These are phyloP conservation scores for Halictus rubicundus DNA, from an alignment of 1,140 invertebrate genomes.

Conservation along the genomic window DNA sequence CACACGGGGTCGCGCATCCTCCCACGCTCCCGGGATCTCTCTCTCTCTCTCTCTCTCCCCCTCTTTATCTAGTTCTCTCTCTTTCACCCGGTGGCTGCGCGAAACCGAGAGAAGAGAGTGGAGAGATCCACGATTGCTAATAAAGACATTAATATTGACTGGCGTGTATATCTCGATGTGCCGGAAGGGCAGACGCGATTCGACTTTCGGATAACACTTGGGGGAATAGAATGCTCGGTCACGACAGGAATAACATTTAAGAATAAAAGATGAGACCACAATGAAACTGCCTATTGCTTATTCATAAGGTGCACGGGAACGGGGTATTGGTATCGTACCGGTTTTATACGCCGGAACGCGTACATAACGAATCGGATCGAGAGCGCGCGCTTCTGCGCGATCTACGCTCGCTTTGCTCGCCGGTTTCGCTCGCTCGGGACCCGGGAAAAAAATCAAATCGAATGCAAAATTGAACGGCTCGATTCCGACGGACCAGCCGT, in stretches of 20 bases:
- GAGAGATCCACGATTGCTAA: constrained; percentile 68
- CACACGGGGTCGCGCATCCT: not conserved
- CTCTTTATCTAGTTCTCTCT: too few relatives aligned
- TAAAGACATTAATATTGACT: constrained; percentile 79
- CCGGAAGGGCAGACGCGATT: constrained; percentile 68
- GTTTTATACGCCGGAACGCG: constrained; percentile 31
- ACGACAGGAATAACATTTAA: constrained; percentile 71
- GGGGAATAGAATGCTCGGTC: constrained; percentile 77
- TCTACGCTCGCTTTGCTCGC: too few relatives aligned
- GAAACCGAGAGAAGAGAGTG: not conserved
- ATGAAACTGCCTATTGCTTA: constrained; percentile 66
- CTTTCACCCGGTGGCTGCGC: not conserved
- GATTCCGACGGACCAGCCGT: too few relatives aligned
- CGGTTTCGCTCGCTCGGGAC: constrained; percentile 9
- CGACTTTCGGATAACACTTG: constrained; percentile 72
- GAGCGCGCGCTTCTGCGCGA: too few relatives aligned
- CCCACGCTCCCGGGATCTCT: constrained; percentile 14
- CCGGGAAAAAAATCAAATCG: constrained; percentile 19
- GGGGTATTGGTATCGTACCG: constrained; percentile 50
- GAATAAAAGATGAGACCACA: constrained; percentile 67
- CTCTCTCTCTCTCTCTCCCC: too few relatives aligned
- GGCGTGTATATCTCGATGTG: constrained; percentile 74
- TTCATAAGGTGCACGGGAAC: constrained; percentile 58
- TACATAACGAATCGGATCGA: constrained; percentile 38
- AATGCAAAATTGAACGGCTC: not conserved